Evolutionary conservation across 1,140 invertebrate genomes (phyloP), one percentile per base, ranked within the genome.

Genomic region (Euborellia annulipes): DNA sequence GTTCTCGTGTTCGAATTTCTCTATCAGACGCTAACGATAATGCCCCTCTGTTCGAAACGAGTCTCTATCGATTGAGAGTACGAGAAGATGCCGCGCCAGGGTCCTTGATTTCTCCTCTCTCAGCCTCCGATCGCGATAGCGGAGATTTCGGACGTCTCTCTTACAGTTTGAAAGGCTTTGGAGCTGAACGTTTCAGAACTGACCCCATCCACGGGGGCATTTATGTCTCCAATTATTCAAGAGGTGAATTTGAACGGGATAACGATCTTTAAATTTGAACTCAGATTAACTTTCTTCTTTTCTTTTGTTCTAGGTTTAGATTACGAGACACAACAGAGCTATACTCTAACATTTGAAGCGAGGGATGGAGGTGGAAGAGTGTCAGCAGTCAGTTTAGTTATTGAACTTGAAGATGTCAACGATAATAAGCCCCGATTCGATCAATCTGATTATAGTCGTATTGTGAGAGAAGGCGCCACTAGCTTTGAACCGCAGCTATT

Each of bases 361-460:
- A 74, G 70, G 43, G 85, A 87, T 57, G 81, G 82, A 1, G 82
- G 83, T 0, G 80, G 78, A 0, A 71, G 70, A 51, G 67, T 78
- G 3, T 71, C 76, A 0, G 73, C 76, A 19, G 74, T 74, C 0
- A 80, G 73, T 60, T 68, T 77, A 23, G 74, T 77, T 11, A 69
- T 90, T 8, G 78, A 82, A 36, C 62, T 86, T 0, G 55, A 76
- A 3, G 83, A 88, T 56, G 72, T 82, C 0, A 91, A 91, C 57
- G 87, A 93, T 56, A 90, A 91, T 54, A 69, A 73, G 30, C 87
- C 87, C 0, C 55, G 70, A 0, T 91, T 91, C 60, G 76, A 83
- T 43, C 66, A 73, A 21, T 53, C 60, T 0, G 75, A 82, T 43
- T 90, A 88, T 52, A 73, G 78, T 37, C 68, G 81, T 41, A 82